Conservation (phyloP, 2,797 vertebrate genomes). For the Acridotheres tristis region DNA sequence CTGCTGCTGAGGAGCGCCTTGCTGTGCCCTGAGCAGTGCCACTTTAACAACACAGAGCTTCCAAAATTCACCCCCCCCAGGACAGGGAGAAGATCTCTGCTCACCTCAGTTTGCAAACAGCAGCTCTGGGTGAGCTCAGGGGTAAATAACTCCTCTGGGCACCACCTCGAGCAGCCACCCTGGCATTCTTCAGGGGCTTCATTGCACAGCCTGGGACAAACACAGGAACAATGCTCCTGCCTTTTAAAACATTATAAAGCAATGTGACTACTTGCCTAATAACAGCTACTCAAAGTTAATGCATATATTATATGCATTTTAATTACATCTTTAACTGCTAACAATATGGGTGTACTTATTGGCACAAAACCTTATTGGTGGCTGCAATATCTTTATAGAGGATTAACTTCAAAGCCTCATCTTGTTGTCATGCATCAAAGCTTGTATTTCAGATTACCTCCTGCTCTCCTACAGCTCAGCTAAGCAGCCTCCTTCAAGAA, state of each 20-base stretch:
- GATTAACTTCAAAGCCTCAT: neutral
- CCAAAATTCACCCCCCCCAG: neutral
- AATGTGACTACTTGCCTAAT: neutral
- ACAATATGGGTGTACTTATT: neutral
- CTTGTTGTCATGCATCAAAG: neutral
- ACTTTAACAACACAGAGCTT: neutral
- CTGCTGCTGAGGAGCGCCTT: neutral
- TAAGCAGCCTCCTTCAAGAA: neutral
- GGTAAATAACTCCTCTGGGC: neutral
- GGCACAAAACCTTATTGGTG: neutral
- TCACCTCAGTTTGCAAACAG: neutral
- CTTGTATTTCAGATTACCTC: neutral
- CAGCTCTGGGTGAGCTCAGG: neutral
- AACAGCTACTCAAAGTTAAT: neutral
- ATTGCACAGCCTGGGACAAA: neutral
- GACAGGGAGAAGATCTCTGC: neutral
- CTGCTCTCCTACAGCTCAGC: neutral
- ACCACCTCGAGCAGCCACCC: accelerated
- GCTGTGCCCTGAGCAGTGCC: neutral
- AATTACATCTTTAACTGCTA: neutral
- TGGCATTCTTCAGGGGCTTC: neutral
- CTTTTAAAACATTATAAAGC: neutral
- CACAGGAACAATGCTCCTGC: neutral
- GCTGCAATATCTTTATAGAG: neutral
- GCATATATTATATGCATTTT: neutral